Conservation (phyloP, 2,113 vertebrate species). For the Narcine bancroftii region DNA sequence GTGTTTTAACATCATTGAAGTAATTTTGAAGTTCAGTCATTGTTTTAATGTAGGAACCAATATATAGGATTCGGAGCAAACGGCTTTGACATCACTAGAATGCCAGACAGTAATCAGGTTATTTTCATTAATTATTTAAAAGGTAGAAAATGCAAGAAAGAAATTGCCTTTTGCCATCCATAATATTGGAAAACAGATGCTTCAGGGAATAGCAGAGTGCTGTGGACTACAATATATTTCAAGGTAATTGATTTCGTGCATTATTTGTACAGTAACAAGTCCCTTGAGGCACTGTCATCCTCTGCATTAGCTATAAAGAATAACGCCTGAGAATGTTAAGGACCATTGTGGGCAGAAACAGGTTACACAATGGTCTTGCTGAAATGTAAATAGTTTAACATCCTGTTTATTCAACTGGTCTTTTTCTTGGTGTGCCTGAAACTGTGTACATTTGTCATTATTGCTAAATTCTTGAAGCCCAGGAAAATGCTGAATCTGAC, state of each 20-base stretch:
- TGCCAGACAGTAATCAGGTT: constrained; percentile 12
- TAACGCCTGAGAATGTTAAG: background rate
- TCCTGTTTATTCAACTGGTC: background rate
- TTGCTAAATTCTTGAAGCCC: background rate
- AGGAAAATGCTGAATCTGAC: background rate
- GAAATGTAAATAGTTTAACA: background rate
- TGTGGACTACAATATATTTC: background rate
- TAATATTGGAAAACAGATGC: constrained; percentile 14
- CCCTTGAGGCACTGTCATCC: background rate
- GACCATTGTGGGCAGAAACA: background rate
- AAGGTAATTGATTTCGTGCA: constrained; percentile 20
- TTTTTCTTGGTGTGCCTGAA: background rate
- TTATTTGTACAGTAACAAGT: constrained; percentile 14
- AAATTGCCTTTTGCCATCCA: constrained; percentile 14
- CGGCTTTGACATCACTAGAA: background rate
- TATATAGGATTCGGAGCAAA: background rate
- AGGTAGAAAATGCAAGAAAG: background rate
- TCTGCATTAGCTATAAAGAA: background rate
- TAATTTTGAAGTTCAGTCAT: no score
- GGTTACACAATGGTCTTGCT: background rate
- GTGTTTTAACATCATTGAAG: no score
- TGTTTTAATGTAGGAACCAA: no score
- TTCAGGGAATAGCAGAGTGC: constrained; percentile 8
- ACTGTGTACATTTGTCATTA: background rate
- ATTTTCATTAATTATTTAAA: constrained; percentile 30